Evolutionary conservation across 2,113 vertebrate species (phyloP).

Genomic region (Mormyrus lacerda): DNA sequence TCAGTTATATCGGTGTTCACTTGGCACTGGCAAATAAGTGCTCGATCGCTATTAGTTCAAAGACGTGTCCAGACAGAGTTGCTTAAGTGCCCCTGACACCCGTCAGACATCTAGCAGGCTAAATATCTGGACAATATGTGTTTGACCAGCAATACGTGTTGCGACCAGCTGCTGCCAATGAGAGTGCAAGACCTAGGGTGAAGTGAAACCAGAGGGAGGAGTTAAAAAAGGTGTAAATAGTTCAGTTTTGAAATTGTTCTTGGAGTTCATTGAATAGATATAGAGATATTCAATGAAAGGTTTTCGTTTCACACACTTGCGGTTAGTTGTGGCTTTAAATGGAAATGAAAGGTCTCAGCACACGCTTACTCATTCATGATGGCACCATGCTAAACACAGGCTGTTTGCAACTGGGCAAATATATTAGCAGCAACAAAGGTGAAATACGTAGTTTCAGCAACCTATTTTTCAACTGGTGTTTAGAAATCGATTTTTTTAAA

Average conservation of each 20-base stretch:
- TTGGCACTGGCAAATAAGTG: background rate
- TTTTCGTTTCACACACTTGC: background rate
- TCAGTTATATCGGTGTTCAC: background rate
- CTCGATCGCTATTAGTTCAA: background rate
- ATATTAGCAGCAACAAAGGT: background rate
- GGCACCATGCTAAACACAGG: no score
- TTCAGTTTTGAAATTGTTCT: no score
- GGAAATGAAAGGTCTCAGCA: background rate
- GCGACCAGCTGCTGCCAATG: background rate
- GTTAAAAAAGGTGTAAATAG: background rate
- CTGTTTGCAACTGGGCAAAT: background rate
- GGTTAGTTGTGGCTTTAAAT: background rate
- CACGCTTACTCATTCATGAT: background rate
- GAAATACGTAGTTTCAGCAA: background rate
- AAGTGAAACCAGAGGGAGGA: background rate
- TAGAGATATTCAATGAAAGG: no score
- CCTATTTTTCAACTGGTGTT: background rate
- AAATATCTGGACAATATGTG: background rate
- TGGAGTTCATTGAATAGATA: no score
- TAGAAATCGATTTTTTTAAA: background rate
- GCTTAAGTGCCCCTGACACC: background rate
- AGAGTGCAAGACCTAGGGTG: background rate
- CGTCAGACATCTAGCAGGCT: background rate
- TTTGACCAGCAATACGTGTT: background rate
- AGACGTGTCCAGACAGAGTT: background rate